Evolutionary conservation across 2,888 invertebrate species (phyloP).

Genomic region (Conistra vaccinii): DNA sequence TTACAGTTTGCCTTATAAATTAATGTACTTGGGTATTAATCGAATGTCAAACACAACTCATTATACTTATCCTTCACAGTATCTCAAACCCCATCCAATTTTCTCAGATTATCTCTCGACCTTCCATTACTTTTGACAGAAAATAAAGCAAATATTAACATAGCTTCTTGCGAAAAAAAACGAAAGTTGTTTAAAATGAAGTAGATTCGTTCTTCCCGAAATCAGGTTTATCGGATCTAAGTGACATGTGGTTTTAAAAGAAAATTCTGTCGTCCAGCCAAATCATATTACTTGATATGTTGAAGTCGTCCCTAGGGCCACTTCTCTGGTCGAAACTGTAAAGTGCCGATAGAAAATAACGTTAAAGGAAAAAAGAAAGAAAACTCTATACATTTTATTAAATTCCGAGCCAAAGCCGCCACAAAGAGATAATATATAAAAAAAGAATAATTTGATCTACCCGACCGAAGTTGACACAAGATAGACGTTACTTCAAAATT

Average conservation of each 20-base stretch:
- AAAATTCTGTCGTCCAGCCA: slow-evolving; percentile 15
- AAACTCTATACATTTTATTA: slow-evolving; percentile 59
- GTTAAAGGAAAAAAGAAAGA: slow-evolving; percentile 45
- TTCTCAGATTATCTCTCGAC: slow-evolving; percentile 6
- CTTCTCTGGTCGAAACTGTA: slow-evolving; percentile 37
- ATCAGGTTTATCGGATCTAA: slow-evolving; percentile 12
- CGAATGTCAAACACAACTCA: slow-evolving; percentile 43
- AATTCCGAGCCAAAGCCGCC: slow-evolving; percentile 54
- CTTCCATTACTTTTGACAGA: slow-evolving; percentile 38
- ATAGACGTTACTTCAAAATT: slow-evolving; percentile 60
- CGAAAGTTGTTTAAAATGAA: slow-evolving; percentile 4
- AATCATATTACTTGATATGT: slow-evolving; percentile 56
- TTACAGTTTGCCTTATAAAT: too few relatives aligned
- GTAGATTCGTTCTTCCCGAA: background rate
- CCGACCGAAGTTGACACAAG: slow-evolving; percentile 53
- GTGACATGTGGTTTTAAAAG: slow-evolving; percentile 33
- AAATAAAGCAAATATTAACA: slow-evolving; percentile 46
- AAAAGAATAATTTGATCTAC: slow-evolving; percentile 62
- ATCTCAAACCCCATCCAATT: slow-evolving; percentile 41
- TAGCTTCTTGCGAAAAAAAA: slow-evolving; percentile 8
- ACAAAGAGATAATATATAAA: slow-evolving; percentile 56
- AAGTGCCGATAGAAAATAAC: slow-evolving; percentile 60
- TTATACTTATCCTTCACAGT: slow-evolving; percentile 17
- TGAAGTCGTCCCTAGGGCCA: slow-evolving; percentile 31
- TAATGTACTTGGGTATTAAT: slow-evolving; percentile 31